These are phyloP conservation scores for Elephantulus edwardii DNA, from an alignment of 2,113 vertebrate genomes.

Conservation along the genomic window DNA sequence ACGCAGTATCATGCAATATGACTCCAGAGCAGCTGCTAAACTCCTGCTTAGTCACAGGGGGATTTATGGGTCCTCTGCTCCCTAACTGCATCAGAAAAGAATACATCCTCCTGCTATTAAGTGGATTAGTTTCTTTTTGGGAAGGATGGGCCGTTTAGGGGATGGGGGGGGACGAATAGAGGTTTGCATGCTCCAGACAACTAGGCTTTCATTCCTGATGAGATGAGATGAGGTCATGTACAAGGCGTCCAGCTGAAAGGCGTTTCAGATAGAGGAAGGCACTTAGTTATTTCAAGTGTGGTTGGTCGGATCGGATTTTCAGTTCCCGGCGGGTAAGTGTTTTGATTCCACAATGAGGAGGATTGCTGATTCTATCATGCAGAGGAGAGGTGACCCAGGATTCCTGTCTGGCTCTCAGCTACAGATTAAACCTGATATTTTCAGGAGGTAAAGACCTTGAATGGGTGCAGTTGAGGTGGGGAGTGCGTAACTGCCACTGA, in stretches of 20 bases:
- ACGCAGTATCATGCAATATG: background rate
- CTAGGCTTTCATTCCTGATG: constrained; percentile 7
- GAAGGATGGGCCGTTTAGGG: background rate
- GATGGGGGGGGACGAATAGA: background rate
- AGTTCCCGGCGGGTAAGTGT: background rate
- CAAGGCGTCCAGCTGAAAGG: background rate
- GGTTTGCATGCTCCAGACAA: background rate
- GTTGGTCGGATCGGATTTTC: background rate
- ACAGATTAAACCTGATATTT: background rate
- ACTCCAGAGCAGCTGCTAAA: background rate
- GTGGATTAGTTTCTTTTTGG: background rate
- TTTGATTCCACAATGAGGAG: background rate
- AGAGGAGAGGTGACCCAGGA: background rate
- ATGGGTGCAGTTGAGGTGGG: background rate
- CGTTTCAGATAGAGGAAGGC: background rate
- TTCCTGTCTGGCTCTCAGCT: constrained; percentile 23
- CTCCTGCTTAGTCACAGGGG: background rate
- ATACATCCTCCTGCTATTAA: background rate
- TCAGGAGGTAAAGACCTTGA: background rate
- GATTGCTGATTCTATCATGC: background rate
- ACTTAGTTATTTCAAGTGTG: background rate
- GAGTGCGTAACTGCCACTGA: background rate
- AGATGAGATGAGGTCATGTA: constrained; percentile 23
- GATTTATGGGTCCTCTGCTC: background rate
- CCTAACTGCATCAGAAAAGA: background rate